Conservation (phyloP, 2,888 invertebrate genomes). For the Cosmia trapezina region DNA sequence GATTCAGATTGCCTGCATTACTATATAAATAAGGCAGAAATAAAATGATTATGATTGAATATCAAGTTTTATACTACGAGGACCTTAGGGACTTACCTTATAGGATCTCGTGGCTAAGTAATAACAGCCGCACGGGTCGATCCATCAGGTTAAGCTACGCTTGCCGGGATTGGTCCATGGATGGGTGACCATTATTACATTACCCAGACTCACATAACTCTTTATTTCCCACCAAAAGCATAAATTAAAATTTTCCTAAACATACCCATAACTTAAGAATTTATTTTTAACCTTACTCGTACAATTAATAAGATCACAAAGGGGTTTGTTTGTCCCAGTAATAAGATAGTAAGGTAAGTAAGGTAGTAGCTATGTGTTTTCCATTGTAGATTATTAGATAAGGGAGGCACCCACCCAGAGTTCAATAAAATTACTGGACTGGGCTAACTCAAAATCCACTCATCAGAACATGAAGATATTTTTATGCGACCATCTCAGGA, state of each 20-base stretch:
- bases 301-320: not conserved
- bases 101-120: not conserved
- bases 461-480: too few species aligned
- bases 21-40: slow-evolving; percentile 2
- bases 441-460: too few species aligned
- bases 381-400: not conserved
- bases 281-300: too few species aligned
- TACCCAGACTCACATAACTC: too few species aligned
- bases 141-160: not conserved
- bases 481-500: too few species aligned
- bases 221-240: too few species aligned
- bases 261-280: too few species aligned
- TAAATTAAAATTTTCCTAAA: too few species aligned
- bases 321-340: too few species aligned
- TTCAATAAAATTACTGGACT: not conserved
- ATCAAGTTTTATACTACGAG: not conserved
- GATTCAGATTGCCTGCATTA: slow-evolving; percentile 19
- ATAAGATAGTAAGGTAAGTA: too few species aligned
- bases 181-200: not conserved
- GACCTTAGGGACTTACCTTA: too few species aligned
- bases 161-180: not conserved
- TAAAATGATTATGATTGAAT: not conserved
- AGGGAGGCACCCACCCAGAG: not conserved
- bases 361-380: too few species aligned
- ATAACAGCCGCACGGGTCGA: not conserved